phyloP scores from a whole-genome alignment of 2,888 invertebrate genomes.

The Drosophila monieri region DNA sequence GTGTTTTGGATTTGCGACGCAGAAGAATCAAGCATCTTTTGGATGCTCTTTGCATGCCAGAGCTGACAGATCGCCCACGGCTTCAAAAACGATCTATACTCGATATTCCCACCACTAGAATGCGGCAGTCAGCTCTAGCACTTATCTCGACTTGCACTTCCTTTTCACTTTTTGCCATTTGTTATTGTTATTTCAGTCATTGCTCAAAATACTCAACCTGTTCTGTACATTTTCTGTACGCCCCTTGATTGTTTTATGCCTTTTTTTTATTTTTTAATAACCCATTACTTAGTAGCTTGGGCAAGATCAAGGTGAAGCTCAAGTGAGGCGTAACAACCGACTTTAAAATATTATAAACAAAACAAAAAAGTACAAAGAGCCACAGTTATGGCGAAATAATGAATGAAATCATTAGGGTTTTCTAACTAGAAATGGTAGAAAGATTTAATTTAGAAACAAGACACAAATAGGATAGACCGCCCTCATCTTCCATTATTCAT shows the following conservation, averaged over 20 bases:
- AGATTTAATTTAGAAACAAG: neutral
- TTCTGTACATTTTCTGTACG: slow-evolving; percentile 25
- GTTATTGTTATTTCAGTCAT: slow-evolving; percentile 3
- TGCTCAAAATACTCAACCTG: slow-evolving; percentile 21
- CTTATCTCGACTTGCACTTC: slow-evolving; percentile 54
- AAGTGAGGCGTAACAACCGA: slow-evolving; percentile 57
- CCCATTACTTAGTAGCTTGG: slow-evolving; percentile 23
- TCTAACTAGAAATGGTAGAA: neutral
- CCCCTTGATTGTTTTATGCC: slow-evolving; percentile 36
- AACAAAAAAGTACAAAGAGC: slow-evolving; percentile 25
- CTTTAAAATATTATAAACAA: slow-evolving; percentile 22
- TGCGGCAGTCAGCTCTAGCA: slow-evolving; percentile 22
- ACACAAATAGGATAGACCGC: too few species aligned
- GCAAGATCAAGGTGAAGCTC: slow-evolving; percentile 67
- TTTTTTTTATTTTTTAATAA: slow-evolving; percentile 27
- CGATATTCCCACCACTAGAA: slow-evolving; percentile 7
- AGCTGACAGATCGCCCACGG: slow-evolving; percentile 62
- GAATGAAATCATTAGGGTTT: slow-evolving; percentile 38
- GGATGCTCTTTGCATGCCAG: slow-evolving; percentile 60
- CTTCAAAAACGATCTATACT: slow-evolving; percentile 17
- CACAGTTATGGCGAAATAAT: slow-evolving; percentile 21
- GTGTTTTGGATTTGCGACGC: slow-evolving; percentile 57
- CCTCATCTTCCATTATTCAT: neutral
- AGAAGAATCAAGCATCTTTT: slow-evolving; percentile 46
- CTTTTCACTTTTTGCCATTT: slow-evolving; percentile 23